A percentile compares a stretch with the other conserved stretches of the same genome.
Evolutionary conservation across 2,797 vertebrate genomes (phyloP).

Genomic region (Brotula barbata): DNA sequence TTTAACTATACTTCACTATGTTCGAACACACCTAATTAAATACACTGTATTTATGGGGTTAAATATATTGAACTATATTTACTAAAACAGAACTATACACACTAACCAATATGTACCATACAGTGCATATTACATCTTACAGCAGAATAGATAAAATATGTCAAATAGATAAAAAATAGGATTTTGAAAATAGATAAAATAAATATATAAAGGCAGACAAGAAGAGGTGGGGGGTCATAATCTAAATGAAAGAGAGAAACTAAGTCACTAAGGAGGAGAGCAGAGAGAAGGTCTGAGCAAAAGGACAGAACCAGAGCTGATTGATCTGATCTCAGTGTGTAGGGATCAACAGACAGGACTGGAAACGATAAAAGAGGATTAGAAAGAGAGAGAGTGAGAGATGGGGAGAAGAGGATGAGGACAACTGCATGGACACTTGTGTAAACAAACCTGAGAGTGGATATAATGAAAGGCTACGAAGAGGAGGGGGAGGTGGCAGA

Average conservation of each 20-base stretch:
- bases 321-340: slow-evolving; percentile 63
- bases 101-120: no score
- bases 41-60: no score
- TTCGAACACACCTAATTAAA: no score
- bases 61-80: no score
- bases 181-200: no score
- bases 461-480: slow-evolving; percentile 69
- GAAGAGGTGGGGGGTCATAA: slow-evolving; percentile 32
- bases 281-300: slow-evolving; percentile 28
- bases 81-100: no score
- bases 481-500: slow-evolving; percentile 38
- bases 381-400: slow-evolving; percentile 35
- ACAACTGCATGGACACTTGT: slow-evolving; percentile 43
- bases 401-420: slow-evolving; percentile 37
- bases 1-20: no score
- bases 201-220: slow-evolving; percentile 26
- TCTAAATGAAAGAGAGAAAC: slow-evolving; percentile 53
- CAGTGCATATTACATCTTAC: no score
- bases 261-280: slow-evolving; percentile 27
- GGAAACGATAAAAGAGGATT: slow-evolving; percentile 58
- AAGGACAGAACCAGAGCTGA: slow-evolving; percentile 46
- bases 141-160: no score
- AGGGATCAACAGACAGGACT: slow-evolving; percentile 55
- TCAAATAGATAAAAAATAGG: no score
- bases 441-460: slow-evolving; percentile 65